Base-by-base conservation (phyloP, 2,888 invertebrate species). In the Trissolcus japonicus region DNA sequence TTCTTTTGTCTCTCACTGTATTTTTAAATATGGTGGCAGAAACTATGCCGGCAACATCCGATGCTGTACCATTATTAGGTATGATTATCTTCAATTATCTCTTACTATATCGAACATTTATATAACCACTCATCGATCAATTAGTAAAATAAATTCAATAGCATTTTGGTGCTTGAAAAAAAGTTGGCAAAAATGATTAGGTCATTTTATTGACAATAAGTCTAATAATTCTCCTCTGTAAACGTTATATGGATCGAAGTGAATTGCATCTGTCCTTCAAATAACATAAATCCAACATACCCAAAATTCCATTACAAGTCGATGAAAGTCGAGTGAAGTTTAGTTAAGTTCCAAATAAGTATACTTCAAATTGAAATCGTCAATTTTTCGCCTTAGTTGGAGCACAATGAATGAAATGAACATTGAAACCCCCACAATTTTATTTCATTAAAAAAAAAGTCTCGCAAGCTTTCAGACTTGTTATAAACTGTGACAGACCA, bases 1-100 rank as follows among this genome's bases (percentile, higher is more conserved):
- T 98, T 91, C 93, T 98, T 87, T 94, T 98, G 90, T 98, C 98
- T 87, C 93, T 98, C 91, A 98, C 98, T 90, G 98, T 98, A 91
- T 98, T 98, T 92, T 93, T 98, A 89, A 97, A 98, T 92, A 96
- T 98, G 95, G 98, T 98, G 86, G 98, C 98, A 84, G 98, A 98
- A 92, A 98, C 97, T 89, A 97, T 98, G 97, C 98, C 98, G 84
- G 97, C 97, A 87, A 98, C 98, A 78, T 98, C 98, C 80, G 96
- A 96, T 90, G 96, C 96, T 83, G 96, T 96, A 87, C 96, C 96
- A 83, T 92, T 96, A 85, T 92, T 96, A 91, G 95, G 95, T 93
- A 90, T 90, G 82, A 75, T 51, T 17, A 13, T 13, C 14, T 17
- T 17, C 17, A 19, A 51, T 51, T 46, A 46, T 46, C n/a, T 14